These are phyloP conservation scores for Candidula unifasciata DNA, from an alignment of 2,888 invertebrate species.

Conservation along the genomic window DNA sequence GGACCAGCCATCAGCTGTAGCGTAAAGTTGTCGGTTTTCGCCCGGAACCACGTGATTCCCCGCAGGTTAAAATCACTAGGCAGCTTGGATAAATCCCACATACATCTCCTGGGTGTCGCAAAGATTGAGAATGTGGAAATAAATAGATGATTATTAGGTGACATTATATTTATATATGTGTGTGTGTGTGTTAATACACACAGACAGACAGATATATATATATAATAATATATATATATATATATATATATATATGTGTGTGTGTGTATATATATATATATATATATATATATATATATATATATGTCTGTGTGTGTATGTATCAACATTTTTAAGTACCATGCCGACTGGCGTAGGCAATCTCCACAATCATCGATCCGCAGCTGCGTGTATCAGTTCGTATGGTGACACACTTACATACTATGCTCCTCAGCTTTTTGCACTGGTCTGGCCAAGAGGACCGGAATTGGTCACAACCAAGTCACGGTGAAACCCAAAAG, in stretches of 20 bases:
- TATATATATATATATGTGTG: not conserved
- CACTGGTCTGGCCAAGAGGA: no score
- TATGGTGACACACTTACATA: no score
- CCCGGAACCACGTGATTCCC: not conserved
- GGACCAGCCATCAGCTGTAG: not conserved
- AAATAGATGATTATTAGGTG: no score
- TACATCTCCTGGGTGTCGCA: not conserved
- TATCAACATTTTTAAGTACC: not conserved
- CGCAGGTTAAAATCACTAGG: conserved; percentile 14
- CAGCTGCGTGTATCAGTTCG: no score
- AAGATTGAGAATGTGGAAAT: no score
- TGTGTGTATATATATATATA: not conserved
- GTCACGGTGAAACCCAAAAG: no score
- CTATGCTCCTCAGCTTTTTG: no score
- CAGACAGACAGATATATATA: not conserved
- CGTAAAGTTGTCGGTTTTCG: not conserved
- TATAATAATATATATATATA: not conserved
- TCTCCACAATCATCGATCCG: no score
- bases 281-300: not conserved
- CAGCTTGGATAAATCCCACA: not conserved
- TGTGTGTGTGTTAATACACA: not conserved
- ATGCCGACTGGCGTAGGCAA: no score
- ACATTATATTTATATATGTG: not conserved
- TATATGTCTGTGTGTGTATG: not conserved
- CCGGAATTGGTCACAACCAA: no score